Percentiles rank a stretch among this genome's conserved stretches.
phyloP scores from a whole-genome alignment of 2,113 vertebrate genomes.

The Rhegmatorhina hoffmannsi region DNA sequence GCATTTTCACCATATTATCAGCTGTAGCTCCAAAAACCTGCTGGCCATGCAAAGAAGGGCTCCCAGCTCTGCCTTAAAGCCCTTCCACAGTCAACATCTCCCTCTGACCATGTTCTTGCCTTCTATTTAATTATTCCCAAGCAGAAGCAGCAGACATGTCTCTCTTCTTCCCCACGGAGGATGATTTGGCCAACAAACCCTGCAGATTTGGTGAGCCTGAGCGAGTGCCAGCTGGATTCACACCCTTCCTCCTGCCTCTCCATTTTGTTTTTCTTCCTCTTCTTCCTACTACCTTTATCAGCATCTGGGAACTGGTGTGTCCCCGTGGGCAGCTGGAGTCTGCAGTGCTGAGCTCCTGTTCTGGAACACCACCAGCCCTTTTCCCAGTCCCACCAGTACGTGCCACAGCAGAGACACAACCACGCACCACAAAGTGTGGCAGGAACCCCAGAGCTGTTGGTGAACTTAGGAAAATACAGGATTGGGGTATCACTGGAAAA shows the following conservation, averaged over 20 bases:
- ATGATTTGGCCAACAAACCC: neutral
- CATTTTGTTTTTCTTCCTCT: neutral
- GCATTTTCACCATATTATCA: neutral
- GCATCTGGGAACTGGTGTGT: neutral
- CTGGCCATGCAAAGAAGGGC: neutral
- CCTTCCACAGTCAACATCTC: neutral
- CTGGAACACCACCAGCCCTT: neutral
- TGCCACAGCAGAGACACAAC: neutral
- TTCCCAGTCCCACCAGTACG: neutral
- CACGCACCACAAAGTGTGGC: rapidly evolving
- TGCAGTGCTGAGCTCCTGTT: neutral
- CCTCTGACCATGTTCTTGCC: neutral
- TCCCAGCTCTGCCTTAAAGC: neutral
- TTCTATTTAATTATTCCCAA: neutral
- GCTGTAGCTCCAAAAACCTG: neutral
- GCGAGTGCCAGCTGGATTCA: neutral
- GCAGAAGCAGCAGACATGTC: neutral
- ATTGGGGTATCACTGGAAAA: neutral
- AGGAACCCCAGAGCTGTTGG: neutral
- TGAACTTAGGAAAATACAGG: neutral
- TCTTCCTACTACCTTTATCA: neutral
- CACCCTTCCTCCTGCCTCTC: neutral
- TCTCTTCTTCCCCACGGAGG: neutral
- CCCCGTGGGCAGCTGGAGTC: rapidly evolving
- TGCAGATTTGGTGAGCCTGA: neutral